Conservation (phyloP, 2,797 vertebrate species). For the Siniperca obscura region DNA sequence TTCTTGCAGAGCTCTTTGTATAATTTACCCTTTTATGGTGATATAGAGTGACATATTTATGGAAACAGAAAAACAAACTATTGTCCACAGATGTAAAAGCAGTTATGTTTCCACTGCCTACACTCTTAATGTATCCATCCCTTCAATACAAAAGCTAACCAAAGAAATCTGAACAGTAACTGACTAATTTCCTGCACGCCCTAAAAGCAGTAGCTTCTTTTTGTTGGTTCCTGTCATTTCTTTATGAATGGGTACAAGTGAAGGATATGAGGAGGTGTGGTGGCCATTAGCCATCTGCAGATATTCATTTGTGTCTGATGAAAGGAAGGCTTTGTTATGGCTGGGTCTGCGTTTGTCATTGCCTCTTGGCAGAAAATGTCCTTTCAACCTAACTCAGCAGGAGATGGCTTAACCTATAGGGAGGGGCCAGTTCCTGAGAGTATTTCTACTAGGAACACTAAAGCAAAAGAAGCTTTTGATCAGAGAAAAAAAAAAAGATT, state of each 20-base stretch:
- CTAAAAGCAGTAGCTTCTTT: background rate
- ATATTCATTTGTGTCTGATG: constrained; percentile 11
- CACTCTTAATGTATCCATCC: background rate
- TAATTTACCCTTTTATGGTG: constrained; percentile 2
- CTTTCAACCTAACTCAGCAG: background rate
- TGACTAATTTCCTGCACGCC: background rate
- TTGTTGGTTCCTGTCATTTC: background rate
- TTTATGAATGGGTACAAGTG: background rate
- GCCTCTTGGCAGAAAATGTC: constrained; percentile 9
- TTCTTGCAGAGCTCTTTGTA: background rate
- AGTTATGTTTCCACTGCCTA: background rate
- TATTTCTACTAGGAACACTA: background rate
- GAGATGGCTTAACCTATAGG: background rate
- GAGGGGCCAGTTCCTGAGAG: background rate
- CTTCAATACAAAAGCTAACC: constrained; percentile 10
- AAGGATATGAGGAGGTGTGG: background rate
- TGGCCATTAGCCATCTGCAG: constrained; percentile 8
- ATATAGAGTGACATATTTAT: background rate
- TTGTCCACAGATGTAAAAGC: background rate
- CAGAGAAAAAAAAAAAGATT: background rate
- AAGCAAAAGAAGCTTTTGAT: background rate
- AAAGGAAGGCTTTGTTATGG: constrained; percentile 37
- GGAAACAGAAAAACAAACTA: constrained; percentile 13
- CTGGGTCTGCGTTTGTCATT: constrained; percentile 11
- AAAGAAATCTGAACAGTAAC: background rate